Evolutionary conservation across 2,888 invertebrate species (phyloP), one percentile per base, ranked within the genome.

Genomic region (Cataglyphis altisquamis): DNA sequence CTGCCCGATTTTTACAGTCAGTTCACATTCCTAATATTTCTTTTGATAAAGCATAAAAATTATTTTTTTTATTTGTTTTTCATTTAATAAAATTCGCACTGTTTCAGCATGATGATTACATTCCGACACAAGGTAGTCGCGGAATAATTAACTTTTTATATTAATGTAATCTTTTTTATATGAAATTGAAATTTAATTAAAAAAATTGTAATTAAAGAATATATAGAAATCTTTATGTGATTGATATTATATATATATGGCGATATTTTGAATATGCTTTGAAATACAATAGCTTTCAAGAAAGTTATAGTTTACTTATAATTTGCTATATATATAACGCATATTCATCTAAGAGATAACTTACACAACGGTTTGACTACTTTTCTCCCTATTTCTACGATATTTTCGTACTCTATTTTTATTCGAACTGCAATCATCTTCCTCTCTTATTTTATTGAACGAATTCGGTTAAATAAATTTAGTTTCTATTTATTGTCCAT

Each of bases 161-260:
- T 21, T 12, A 32, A 8, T 25, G 25, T 1, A 0, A 39, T 9
- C 4, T 57, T 57, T n/a, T 9, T 72, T 72, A 36, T 57, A 10
- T 25, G 0, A 72, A 36, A 25, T 39, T 6, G 25, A 70, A 25
- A n/a, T 68, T 68, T n/a, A 9, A 36, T 63, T 52, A 8, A 60
- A 60, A 66, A 0, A 9, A 70, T 12, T 2, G 2, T 4, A 32
- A 70, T 45, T n/a, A 63, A 2, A 63, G 5, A 41, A 5, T 3
- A n/a, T 52, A n/a, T n/a, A 18, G 10, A 48, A n/a, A 6, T 67
- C 3, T 18, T 48, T 29, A 12, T 21, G 9, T 25, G 3, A 86
- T 88, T 85, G 87, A 80, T 86, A 86, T 78, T 83, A 73, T 73
- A 81, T 60, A 1, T 73, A 81, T 60, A 1, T 81, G 81, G 68